Evolutionary conservation across 2,113 vertebrate genomes (phyloP), one percentile per base, ranked within the genome.

Genomic region (Takifugu flavidus): DNA sequence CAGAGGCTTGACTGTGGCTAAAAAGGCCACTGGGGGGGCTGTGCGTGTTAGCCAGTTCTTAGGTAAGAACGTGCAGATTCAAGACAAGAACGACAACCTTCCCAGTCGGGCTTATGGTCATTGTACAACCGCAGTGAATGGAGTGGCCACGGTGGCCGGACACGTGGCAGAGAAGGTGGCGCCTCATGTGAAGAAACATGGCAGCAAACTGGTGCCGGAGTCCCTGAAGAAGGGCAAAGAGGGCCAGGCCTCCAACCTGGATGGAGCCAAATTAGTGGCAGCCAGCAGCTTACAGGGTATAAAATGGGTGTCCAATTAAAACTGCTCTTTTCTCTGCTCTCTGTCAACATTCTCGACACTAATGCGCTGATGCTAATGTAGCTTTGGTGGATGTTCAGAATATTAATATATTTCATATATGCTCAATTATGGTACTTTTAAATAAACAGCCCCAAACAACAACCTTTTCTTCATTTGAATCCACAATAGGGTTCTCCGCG

Each of bases 111-210:
- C 47, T 20, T 1, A 27, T 44, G 7, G 7, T 4, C 20, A 10
- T 31, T 63, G 8, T 47, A 42, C 65, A 42, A 43, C 3, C 46
- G 53, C 83, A 99, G 97, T 98, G 55, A 92, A 95, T 57, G 96
- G 95, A 0, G 89, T 98, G n/a, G 94, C 94, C 67, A 86, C 89
- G 2, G 90, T 96, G 68, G 93, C 92, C 0, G 95, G 84, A 56
- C 92, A 86, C 72, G 91, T 98, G 0, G 94, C 94, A 51, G 95
- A 88, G 65, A 96, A 98, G 79, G 66, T 98, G 45, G 93, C 92
- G 15, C 96, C 95, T 3, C 95, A 97, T 0, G 91, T 98, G 53
- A 98, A 96, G 88, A 98, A 96, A 70, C 93, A 98, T 0, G 93
- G 96, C 29, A 86, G 91, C 73, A 99, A 95, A 82, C 88, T 98